These are phyloP conservation scores for Dendrolimus pini DNA, from an alignment of 2,888 invertebrate genomes.

Conservation along the genomic window DNA sequence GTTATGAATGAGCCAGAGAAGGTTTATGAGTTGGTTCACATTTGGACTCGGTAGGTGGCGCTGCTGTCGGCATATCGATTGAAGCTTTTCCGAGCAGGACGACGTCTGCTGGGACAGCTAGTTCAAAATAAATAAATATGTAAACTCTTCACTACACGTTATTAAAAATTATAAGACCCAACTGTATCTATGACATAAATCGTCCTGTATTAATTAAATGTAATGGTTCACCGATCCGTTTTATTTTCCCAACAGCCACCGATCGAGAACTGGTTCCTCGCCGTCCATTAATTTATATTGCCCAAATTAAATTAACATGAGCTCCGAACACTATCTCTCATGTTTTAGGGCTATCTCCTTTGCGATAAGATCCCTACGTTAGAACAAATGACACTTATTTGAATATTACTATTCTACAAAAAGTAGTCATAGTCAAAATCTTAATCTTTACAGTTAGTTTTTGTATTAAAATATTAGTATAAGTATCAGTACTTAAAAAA, in stretches of 20 bases:
- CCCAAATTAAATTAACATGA: conserved; percentile 61
- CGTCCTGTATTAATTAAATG: conserved; percentile 62
- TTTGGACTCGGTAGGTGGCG: no score
- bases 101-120: no score
- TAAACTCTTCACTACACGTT: conserved; percentile 1
- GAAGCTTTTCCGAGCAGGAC: no score
- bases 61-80: no score
- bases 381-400: not conserved
- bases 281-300: conserved; percentile 58
- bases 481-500: no score
- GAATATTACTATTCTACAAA: not conserved
- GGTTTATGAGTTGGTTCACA: no score
- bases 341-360: conserved; percentile 35
- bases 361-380: conserved; percentile 19
- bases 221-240: conserved; percentile 56
- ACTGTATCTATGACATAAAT: conserved; percentile 50
- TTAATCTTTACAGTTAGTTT: no score
- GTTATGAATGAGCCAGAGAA: no score
- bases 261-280: conserved; percentile 49
- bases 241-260: conserved; percentile 42
- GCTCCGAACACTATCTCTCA: conserved; percentile 44
- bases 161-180: conserved; percentile 52
- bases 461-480: no score
- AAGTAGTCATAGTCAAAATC: no score
- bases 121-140: not conserved